These are phyloP conservation scores for Sclerurus mexicanus DNA, from an alignment of 2,113 vertebrate species.

Conservation along the genomic window DNA sequence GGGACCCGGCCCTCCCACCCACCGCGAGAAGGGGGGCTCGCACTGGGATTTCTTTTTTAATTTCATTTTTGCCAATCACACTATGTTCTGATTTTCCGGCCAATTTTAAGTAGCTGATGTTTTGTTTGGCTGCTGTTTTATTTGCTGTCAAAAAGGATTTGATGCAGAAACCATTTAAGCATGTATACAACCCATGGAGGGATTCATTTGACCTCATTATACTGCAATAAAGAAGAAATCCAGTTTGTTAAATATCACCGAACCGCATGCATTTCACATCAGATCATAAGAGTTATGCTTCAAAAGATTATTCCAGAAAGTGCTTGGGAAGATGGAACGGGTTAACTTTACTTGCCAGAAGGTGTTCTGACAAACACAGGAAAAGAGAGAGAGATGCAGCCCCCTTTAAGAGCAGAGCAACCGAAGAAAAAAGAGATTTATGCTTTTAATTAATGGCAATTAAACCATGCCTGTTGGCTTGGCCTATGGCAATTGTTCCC, in stretches of 20 bases:
- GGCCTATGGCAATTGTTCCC: conserved; percentile 99
- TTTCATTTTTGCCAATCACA: conserved; percentile 31
- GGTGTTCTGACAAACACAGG: conserved; percentile 95
- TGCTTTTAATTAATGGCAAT: conserved; percentile 99
- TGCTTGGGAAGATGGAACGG: conserved; percentile 78
- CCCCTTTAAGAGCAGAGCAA: conserved; percentile 98
- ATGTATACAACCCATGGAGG: conserved; percentile 92
- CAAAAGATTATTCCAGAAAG: conserved; percentile 92
- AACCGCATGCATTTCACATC: conserved; percentile 90
- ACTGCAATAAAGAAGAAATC: conserved; percentile 98
- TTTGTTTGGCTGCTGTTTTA: conserved; percentile 93
- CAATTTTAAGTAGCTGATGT: conserved; percentile 86
- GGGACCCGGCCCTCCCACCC: not conserved
- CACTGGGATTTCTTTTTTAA: not conserved
- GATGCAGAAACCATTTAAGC: conserved; percentile 93
- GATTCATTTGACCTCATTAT: conserved; percentile 99
- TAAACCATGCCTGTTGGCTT: conserved; percentile 99
- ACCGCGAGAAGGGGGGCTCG: not conserved
- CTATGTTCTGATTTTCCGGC: conserved; percentile 68
- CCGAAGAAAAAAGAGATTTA: conserved; percentile 99
- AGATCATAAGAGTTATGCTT: conserved; percentile 89
- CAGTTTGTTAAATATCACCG: conserved; percentile 99
- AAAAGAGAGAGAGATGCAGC: conserved; percentile 88
- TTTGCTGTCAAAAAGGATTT: conserved; percentile 97
- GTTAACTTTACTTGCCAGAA: conserved; percentile 94